Base-by-base conservation (phyloP, 2,113 vertebrate genomes). In the Cebus imitator region DNA sequence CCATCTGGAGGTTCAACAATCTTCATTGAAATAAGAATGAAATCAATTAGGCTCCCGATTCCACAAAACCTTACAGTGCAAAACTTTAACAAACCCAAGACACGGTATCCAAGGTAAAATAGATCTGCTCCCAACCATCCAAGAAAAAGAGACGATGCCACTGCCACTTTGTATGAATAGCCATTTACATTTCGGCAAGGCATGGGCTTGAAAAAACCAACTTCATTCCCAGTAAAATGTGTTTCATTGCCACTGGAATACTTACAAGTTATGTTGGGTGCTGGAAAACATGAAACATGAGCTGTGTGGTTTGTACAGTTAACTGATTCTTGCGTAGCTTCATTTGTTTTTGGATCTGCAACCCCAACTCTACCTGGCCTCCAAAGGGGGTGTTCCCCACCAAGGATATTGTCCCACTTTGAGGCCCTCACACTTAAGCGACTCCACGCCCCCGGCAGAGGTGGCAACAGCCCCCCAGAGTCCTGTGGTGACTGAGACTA, bases 21-120 rank as follows among this genome's bases (percentile, higher is more conserved):
- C 99, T 99, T 99, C 99, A 99, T 99, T 97, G 99, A 99, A 98
- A 99, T 99, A 96, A 99, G 98, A 97, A 99, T 99, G 98, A 99
- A 99, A 98, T 99, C 99, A 96, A 99, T 99, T 90, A 99, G 98
- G 91, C 99, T 99, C 73, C 99, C 99, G 95, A 99, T 99, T 96
- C 99, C 99, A 99, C 99, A 99, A 99, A 99, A 99, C 5, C 99
- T 99, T 52, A 99, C 99, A 1, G 99, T 99, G 97, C 99, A 99
- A 98, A 99, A 99, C 98, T 99, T 99, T 96, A 99, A 97, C 97
- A 99, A 98, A 91, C 99, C 99, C 90, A 99, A 98, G 82, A 99
- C 99, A 92, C 99, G 99, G 91, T 99, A 99, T 64, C 99, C 99
- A 93, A 99, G 98, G 98, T 99, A 99, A 99, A 99, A 99, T 96